Percentiles rank a stretch among this genome's conserved stretches.
These are phyloP conservation scores for Arge pagana DNA, from an alignment of 2,888 invertebrate species.

Conservation along the genomic window DNA sequence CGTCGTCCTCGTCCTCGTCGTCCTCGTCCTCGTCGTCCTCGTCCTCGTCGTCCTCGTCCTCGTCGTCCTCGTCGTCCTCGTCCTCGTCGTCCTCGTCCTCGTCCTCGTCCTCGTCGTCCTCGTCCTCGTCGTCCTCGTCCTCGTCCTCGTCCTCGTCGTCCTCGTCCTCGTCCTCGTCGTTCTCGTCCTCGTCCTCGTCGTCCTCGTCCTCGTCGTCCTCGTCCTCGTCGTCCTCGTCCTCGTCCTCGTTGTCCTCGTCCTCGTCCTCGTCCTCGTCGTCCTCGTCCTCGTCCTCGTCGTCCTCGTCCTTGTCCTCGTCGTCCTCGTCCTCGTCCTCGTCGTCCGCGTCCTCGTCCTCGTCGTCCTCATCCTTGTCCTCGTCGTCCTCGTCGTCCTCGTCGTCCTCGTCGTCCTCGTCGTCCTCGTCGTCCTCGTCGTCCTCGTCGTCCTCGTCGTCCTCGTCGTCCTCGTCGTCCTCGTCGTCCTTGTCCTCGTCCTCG, in stretches of 20 bases:
- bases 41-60: neutral
- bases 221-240: neutral
- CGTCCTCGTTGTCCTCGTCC: too few relatives aligned
- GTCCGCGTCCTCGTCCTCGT: too few relatives aligned
- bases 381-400: neutral
- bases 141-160: neutral
- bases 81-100: neutral
- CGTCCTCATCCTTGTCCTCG: neutral
- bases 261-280: neutral
- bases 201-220: neutral
- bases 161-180: neutral
- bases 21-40: neutral
- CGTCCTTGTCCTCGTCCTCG: too few relatives aligned
- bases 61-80: neutral
- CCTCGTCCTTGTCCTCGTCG: too few relatives aligned
- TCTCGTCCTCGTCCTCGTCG: too few relatives aligned
- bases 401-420: neutral
- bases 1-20: neutral
- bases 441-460: neutral
- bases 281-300: neutral
- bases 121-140: neutral
- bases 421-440: neutral
- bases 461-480: neutral
- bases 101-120: neutral
- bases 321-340: too few relatives aligned